Evolutionary conservation across 2,888 invertebrate species (phyloP), one percentile per base, ranked within the genome.

Genomic region (Nomada hirtipes): DNA sequence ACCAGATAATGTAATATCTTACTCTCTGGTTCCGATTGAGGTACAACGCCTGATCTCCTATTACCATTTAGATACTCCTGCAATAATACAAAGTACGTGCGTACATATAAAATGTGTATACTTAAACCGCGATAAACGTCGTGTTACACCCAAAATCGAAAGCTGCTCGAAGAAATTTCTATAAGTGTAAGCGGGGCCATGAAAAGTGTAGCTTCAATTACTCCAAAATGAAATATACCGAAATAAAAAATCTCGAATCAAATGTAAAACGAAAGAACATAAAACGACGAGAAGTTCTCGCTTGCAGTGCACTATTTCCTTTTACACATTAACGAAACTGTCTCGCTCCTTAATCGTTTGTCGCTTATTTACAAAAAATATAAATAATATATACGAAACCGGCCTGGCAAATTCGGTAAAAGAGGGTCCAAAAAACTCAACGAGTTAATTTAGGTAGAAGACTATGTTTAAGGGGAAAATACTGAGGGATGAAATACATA

Each of bases 1-100:
- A 94, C 94, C 86, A 95, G 92, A 90, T 95, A 95, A 90, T 95
- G 94, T 86, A 95, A 94, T 85, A 95, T 95, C 89, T 94, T 94
- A 86, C 94, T 94, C 86, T 95, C 94, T 86, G 95, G 95, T 90
- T 95, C 95, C 86, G 95, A 94, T 68, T 95, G 95, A 85, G 94
- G 94, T 80, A 94, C 94, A 76, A 93, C 88, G 67, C 86, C 90
- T 67, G 92, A 90, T 92, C 87, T 93, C 87, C 89, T 91, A 85
- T 92, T 93, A 88, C 92, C 94, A 77, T 92, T 93, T 70, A 94
- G 88, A 89, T 94, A 93, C 90, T 94, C 94, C 94, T 94, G 86
- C 11, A 87, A 83, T 23, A 73, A 79, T 20, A 68, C 4, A 78
- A 71, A 13, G 47, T 72, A 59, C 52, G 13, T 15, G 15, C 0